Percentiles rank a stretch among this genome's conserved stretches.
Evolutionary conservation across 2,113 vertebrate genomes (phyloP).

Genomic region (Pterocles burchelli): DNA sequence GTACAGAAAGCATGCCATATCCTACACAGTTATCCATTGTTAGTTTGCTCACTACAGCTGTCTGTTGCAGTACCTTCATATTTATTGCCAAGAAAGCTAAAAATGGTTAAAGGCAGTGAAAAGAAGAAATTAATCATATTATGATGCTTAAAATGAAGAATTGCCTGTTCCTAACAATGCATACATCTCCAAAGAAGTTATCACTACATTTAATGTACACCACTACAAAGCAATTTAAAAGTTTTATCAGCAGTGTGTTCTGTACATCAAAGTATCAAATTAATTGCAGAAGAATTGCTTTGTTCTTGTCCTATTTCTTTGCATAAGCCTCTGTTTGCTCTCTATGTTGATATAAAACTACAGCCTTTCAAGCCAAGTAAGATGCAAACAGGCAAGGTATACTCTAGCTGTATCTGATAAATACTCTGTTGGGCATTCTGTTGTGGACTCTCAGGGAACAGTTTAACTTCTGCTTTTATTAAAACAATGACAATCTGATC

Average conservation of each 20-base stretch:
- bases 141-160: not conserved
- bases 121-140: not conserved
- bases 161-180: not conserved
- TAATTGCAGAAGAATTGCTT: not conserved
- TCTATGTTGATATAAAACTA: not conserved
- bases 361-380: not conserved
- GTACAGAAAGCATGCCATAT: not conserved
- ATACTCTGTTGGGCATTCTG: not conserved
- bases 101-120: not conserved
- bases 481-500: not conserved
- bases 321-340: not conserved
- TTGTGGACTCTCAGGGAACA: not conserved
- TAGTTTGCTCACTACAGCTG: not conserved
- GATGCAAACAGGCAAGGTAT: not conserved
- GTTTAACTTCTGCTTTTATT: not conserved
- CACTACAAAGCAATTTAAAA: not conserved
- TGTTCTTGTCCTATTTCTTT: not conserved
- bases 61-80: not conserved
- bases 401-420: not conserved
- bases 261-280: not conserved
- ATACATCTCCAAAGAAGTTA: not conserved
- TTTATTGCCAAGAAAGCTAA: not conserved
- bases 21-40: not conserved
- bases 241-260: not conserved
- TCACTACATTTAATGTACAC: not conserved